Percentiles rank a stretch among this genome's conserved stretches.
phyloP scores from a whole-genome alignment of 2,797 vertebrate species.

The Eupleurogrammus muticus region DNA sequence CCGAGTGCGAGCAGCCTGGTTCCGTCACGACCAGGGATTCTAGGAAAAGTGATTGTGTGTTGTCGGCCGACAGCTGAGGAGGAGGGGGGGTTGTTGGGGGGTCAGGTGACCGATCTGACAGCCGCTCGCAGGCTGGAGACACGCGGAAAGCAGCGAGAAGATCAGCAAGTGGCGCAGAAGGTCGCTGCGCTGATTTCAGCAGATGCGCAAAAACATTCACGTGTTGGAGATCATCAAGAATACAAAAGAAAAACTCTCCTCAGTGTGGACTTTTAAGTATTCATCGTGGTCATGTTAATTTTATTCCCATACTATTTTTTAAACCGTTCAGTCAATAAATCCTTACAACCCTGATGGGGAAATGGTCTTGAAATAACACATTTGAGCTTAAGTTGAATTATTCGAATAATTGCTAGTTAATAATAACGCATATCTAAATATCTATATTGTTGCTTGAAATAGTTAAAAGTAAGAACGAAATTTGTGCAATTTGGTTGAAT shows the following conservation, averaged over 20 bases:
- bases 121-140: background rate
- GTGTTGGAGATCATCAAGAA: background rate
- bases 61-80: conserved; percentile 40
- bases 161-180: conserved; percentile 8
- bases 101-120: conserved; percentile 56
- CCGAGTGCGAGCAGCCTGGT: conserved; percentile 7
- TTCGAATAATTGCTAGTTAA: background rate
- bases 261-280: background rate
- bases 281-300: too few relatives aligned
- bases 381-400: background rate
- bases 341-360: background rate
- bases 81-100: background rate
- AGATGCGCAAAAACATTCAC: background rate
- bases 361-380: background rate
- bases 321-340: background rate
- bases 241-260: background rate
- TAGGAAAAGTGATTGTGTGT: conserved; percentile 38
- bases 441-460: background rate
- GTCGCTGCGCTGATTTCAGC: background rate
- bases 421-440: background rate
- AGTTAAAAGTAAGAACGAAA: background rate
- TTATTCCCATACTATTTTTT: too few relatives aligned
- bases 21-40: conserved; percentile 23
- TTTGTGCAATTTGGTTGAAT: background rate
- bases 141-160: conserved; percentile 1